Conservation (phyloP, 2,888 invertebrate genomes). For the Lasioglossum leucozonium region DNA sequence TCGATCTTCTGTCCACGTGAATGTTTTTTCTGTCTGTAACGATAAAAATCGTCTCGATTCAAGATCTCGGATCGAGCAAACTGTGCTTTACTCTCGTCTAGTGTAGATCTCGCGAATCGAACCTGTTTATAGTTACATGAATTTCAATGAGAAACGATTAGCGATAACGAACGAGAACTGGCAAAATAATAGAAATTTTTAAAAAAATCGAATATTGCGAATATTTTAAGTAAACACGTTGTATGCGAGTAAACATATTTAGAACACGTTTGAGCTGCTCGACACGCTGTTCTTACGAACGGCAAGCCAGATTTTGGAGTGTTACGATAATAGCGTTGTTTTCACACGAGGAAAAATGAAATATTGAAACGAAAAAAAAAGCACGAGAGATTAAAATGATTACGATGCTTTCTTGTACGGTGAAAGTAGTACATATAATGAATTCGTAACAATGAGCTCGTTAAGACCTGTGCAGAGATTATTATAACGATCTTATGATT, state of each 20-base stretch:
- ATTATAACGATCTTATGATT: conserved; percentile 11
- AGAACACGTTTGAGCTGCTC: background rate
- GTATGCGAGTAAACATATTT: background rate
- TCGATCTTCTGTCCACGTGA: background rate
- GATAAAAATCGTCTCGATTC: background rate
- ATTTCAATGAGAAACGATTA: background rate
- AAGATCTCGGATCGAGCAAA: background rate
- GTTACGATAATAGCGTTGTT: conserved; percentile 1
- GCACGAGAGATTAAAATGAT: background rate
- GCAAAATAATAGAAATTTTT: too few species aligned
- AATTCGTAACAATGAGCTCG: background rate
- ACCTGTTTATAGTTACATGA: background rate
- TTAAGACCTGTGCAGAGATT: background rate
- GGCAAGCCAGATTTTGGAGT: background rate
- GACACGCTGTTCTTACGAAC: background rate
- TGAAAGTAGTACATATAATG: background rate
- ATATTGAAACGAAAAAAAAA: background rate
- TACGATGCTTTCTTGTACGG: background rate
- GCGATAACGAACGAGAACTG: background rate
- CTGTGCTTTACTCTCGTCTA: background rate
- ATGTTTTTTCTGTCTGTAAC: background rate
- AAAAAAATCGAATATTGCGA: background rate
- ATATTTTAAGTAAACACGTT: background rate
- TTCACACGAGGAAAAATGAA: background rate
- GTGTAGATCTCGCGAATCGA: background rate